Percentiles rank a stretch among this genome's conserved stretches.
These are phyloP conservation scores for Hyperoodon ampullatus DNA, from an alignment of 2,113 vertebrate genomes.

Conservation along the genomic window DNA sequence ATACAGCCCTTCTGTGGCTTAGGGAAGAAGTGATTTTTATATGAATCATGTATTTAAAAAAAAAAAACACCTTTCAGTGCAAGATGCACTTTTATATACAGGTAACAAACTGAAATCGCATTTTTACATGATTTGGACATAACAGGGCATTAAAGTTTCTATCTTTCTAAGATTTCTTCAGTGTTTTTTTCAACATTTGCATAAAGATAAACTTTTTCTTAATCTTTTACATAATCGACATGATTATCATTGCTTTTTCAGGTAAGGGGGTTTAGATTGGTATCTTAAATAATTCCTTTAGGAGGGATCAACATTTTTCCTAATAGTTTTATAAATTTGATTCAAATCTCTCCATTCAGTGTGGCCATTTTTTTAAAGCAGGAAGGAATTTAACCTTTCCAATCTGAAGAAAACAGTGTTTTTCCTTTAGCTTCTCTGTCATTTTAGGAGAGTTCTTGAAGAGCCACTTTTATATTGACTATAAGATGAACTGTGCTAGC, in stretches of 20 bases:
- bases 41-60: neutral
- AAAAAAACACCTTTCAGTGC: neutral
- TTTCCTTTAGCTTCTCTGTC: neutral
- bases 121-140: neutral
- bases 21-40: conserved; percentile 42
- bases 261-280: neutral
- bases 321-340: conserved; percentile 50
- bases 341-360: conserved; percentile 48
- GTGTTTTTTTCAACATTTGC: conserved; percentile 28
- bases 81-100: conserved; percentile 6
- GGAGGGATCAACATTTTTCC: conserved; percentile 58
- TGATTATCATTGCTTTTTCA: neutral
- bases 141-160: rapidly evolving
- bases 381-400: conserved; percentile 35
- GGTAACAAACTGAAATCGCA: neutral
- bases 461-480: neutral
- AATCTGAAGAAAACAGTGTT: conserved; percentile 43
- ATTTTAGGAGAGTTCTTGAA: conserved; percentile 17
- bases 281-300: conserved; percentile 39
- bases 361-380: neutral
- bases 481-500: neutral
- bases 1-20: neutral
- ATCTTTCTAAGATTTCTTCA: neutral
- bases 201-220: conserved; percentile 25
- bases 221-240: neutral